phyloP scores from a whole-genome alignment of 2,113 vertebrate species.

The Dicerorhinus sumatrensis region DNA sequence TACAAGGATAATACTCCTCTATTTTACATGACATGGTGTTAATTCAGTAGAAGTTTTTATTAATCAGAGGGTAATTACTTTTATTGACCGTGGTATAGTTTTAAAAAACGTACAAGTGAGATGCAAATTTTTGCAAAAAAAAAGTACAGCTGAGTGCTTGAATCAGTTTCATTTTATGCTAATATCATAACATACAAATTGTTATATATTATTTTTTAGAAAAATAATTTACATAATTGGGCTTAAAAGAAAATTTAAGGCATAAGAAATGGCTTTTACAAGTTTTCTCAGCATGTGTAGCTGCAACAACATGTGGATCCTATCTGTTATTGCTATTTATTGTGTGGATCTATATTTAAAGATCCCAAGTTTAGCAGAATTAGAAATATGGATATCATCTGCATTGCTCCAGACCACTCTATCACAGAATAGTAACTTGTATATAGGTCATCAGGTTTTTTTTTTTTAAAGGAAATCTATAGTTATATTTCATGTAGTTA shows the following conservation, averaged over 20 bases:
- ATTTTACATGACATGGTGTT: conserved; percentile 38
- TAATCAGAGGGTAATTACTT: conserved; percentile 64
- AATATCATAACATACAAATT: not conserved
- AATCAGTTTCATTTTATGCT: conserved; percentile 51
- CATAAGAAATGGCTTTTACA: conserved; percentile 42
- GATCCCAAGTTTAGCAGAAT: conserved; percentile 45
- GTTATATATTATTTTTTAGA: conserved; percentile 43
- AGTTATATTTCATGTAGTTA: conserved; percentile 64
- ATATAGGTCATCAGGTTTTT: conserved; percentile 61
- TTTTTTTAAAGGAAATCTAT: conserved; percentile 43
- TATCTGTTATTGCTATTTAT: conserved; percentile 60
- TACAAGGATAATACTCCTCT: conserved; percentile 5
- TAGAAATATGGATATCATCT: conserved; percentile 64
- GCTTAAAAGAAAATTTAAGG: conserved; percentile 47
- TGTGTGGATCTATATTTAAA: conserved; percentile 61
- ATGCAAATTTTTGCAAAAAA: conserved; percentile 29
- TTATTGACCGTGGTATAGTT: conserved; percentile 34
- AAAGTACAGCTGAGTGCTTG: not conserved
- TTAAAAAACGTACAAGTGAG: conserved; percentile 39
- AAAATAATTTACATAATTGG: conserved; percentile 42
- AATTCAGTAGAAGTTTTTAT: conserved; percentile 66
- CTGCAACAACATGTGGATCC: not conserved
- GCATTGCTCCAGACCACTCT: conserved; percentile 1
- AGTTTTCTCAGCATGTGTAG: conserved; percentile 29
- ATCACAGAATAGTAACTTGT: conserved; percentile 35